Conservation (phyloP, 2,888 invertebrate genomes). For the Eilema caniola region DNA sequence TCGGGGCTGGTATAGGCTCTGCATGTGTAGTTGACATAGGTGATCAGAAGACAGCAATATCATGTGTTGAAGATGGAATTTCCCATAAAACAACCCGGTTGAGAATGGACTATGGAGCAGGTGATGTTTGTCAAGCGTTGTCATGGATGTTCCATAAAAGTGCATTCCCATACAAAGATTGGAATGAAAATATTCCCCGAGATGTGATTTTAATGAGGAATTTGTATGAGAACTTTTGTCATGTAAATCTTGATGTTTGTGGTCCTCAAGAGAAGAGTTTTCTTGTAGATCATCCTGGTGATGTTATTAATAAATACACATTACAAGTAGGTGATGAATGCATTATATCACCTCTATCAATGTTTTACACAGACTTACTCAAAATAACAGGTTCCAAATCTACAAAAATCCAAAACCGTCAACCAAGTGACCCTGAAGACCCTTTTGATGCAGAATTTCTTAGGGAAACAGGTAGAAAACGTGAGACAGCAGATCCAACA, state of each 20-base stretch:
- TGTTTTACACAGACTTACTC: constrained; percentile 95
- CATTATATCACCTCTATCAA: constrained; percentile 95
- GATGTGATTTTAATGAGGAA: constrained; percentile 94
- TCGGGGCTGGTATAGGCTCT: constrained; percentile 87
- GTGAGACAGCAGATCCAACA: constrained; percentile 76
- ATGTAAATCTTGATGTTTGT: constrained; percentile 95
- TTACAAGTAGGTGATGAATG: constrained; percentile 96
- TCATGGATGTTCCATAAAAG: constrained; percentile 96
- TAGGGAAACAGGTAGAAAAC: constrained; percentile 92
- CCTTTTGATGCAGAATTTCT: constrained; percentile 97
- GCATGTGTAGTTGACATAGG: constrained; percentile 98
- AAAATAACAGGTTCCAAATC: constrained; percentile 93
- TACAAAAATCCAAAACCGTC: constrained; percentile 91
- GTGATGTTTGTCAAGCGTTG: constrained; percentile 96
- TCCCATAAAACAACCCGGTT: constrained; percentile 95
- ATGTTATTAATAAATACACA: constrained; percentile 90
- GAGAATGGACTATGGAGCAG: constrained; percentile 95
- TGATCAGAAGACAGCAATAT: constrained; percentile 97
- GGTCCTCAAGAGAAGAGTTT: constrained; percentile 95
- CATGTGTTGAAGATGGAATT: constrained; percentile 98
- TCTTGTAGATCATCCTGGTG: constrained; percentile 90
- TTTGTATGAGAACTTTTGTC: constrained; percentile 96
- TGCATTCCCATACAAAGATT: constrained; percentile 95
- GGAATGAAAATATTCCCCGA: constrained; percentile 90
- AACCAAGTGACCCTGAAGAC: constrained; percentile 94